Base-by-base conservation (phyloP, 1,140 invertebrate genomes). In the Glomeris maerens region DNA sequence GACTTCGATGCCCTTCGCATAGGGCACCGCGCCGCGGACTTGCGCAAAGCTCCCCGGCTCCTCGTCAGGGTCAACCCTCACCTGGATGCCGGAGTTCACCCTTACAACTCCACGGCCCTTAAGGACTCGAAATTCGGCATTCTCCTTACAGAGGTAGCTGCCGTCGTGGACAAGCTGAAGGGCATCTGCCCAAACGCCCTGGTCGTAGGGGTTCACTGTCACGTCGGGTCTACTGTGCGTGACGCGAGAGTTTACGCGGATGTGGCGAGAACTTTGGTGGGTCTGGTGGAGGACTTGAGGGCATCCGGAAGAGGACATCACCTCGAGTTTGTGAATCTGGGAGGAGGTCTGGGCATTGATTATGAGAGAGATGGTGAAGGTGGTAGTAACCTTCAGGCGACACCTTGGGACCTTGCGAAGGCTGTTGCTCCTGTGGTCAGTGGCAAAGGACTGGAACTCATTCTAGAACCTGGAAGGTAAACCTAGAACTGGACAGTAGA, bases 331-430 rank as follows among this genome's bases (percentile, higher is more conserved):
- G 27, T 70, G 3, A 64, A 71, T 55, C 54, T 72, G 25, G 70
- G 70, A 2, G 69, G 70, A 20, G 68, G 68, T 14, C 56, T 71
- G 21, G 66, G 61, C 5, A 65, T 69, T 14, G 55, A 62, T 48
- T 68, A 70, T 31, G 23, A 54, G 10, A 36, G 17, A 36, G 13
- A 21, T 7, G 39, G n/a, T n/a, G n/a, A n/a, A n/a, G n/a, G n/a
- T n/a, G n/a, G n/a, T n/a, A n/a, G n/a, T n/a, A n/a, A n/a, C n/a
- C n/a, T n/a, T n/a, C n/a, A 22, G n/a, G n/a, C 27, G 2, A 20
- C 47, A 3, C 47, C 50, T 4, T 45, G 54, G 29, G 31, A 53
- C 44, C n/a, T 41, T 44, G 38, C 42, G n/a, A 39, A 45, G 21
- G 17, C 25, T 4, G 20, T 42, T 21, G 26, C 38, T n/a, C 42